Percentiles rank a stretch among this genome's conserved stretches.
phyloP scores from a whole-genome alignment of 2,797 vertebrate species.

The Dendrocincla tyrannina region DNA sequence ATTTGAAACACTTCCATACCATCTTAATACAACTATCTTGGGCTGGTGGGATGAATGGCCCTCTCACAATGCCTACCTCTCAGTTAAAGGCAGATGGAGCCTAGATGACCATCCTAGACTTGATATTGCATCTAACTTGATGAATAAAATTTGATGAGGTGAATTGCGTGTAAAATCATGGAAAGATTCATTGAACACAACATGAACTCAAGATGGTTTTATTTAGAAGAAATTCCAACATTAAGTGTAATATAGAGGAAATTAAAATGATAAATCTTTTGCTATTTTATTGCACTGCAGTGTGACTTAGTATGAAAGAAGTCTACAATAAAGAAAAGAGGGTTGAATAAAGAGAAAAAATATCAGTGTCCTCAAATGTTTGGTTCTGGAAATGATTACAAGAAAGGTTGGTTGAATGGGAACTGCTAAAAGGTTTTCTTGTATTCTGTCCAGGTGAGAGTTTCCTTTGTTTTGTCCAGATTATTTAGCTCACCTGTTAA shows the following conservation, averaged over 20 bases:
- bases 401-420: not conserved
- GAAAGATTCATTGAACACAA: not conserved
- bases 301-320: not conserved
- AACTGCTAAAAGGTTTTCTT: not conserved
- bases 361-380: not conserved
- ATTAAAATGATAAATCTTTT: not conserved
- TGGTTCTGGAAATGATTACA: not conserved
- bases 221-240: not conserved
- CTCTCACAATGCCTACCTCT: rapidly evolving
- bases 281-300: not conserved
- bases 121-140: not conserved
- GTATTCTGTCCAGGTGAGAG: not conserved
- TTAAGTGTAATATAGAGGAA: not conserved
- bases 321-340: not conserved
- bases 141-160: not conserved
- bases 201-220: not conserved
- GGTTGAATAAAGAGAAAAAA: not conserved
- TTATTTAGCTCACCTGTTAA: not conserved
- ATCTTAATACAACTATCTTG: not conserved
- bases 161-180: not conserved
- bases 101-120: not conserved
- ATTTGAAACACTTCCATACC: not conserved
- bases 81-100: not conserved
- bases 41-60: not conserved
- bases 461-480: not conserved